Evolutionary conservation across 2,113 vertebrate species (phyloP).

Genomic region (Plestiodon gilberti): DNA sequence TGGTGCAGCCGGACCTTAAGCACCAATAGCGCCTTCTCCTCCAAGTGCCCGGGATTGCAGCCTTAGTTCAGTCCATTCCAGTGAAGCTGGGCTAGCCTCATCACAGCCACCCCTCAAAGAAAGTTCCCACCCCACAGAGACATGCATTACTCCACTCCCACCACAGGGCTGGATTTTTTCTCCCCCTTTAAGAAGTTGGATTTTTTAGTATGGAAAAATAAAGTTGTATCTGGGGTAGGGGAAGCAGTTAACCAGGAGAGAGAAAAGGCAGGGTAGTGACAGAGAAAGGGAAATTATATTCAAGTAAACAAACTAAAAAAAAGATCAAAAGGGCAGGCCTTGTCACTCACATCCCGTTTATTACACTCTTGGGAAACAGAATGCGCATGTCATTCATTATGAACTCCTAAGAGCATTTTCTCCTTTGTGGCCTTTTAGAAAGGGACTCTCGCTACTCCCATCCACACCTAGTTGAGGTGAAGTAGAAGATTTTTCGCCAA

Average conservation of each 20-base stretch:
- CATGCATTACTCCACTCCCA: no score
- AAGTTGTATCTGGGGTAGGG: background rate
- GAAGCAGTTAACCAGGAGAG: fast-evolving
- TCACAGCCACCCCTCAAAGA: background rate
- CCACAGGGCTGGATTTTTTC: background rate
- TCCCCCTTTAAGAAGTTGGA: background rate
- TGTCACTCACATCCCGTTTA: slow-evolving; percentile 33
- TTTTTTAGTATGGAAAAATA: background rate
- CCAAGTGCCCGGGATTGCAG: background rate
- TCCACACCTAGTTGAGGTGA: background rate
- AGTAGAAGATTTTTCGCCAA: background rate
- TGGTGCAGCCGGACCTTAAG: background rate
- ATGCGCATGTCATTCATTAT: slow-evolving; percentile 55
- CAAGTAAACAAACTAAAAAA: slow-evolving; percentile 31
- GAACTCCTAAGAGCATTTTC: slow-evolving; percentile 31
- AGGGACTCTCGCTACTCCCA: background rate
- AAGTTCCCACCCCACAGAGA: background rate
- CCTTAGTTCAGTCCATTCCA: background rate
- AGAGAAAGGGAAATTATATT: background rate
- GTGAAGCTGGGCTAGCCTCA: background rate
- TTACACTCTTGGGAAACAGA: slow-evolving; percentile 53
- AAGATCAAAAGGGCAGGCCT: background rate
- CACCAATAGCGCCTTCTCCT: background rate
- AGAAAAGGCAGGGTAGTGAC: background rate
- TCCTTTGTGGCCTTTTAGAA: background rate